Evolutionary conservation across 2,797 vertebrate species (phyloP).

Genomic region (Rhinophrynus dorsalis): DNA sequence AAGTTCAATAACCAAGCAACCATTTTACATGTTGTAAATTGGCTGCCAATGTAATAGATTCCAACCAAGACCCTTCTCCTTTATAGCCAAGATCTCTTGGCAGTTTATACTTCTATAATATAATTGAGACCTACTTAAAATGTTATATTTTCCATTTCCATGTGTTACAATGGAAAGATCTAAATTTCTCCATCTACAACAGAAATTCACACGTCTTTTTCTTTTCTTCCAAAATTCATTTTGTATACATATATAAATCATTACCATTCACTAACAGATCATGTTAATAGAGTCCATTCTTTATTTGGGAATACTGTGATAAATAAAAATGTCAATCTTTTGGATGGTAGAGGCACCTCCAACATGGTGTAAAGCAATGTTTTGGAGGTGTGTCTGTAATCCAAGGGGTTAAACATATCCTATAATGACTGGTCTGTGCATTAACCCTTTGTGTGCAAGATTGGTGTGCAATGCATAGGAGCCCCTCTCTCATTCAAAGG

Average conservation of each 20-base stretch:
- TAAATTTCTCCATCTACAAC: neutral
- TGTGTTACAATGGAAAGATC: slow-evolving; percentile 14
- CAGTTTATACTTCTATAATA: slow-evolving; percentile 8
- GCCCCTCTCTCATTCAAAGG: no score
- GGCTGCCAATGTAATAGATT: slow-evolving; percentile 2
- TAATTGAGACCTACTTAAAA: slow-evolving; percentile 4
- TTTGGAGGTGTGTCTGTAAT: no score
- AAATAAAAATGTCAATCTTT: no score
- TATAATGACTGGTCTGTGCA: no score
- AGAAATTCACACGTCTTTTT: neutral
- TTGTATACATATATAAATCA: neutral
- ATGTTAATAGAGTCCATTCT: neutral
- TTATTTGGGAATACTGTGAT: no score
- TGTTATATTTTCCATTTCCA: slow-evolving; percentile 23
- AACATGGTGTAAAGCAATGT: no score
- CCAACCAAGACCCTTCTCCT: neutral
- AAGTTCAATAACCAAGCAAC: slow-evolving; percentile 19
- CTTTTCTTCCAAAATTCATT: no score
- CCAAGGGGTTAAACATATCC: no score
- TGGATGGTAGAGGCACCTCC: no score
- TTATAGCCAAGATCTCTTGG: slow-evolving; percentile 16
- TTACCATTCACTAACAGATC: neutral
- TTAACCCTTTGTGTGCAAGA: no score
- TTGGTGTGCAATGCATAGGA: no score
- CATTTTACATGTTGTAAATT: neutral